phyloP scores from a whole-genome alignment of 1,140 invertebrate species.

The Eciton burchellii region DNA sequence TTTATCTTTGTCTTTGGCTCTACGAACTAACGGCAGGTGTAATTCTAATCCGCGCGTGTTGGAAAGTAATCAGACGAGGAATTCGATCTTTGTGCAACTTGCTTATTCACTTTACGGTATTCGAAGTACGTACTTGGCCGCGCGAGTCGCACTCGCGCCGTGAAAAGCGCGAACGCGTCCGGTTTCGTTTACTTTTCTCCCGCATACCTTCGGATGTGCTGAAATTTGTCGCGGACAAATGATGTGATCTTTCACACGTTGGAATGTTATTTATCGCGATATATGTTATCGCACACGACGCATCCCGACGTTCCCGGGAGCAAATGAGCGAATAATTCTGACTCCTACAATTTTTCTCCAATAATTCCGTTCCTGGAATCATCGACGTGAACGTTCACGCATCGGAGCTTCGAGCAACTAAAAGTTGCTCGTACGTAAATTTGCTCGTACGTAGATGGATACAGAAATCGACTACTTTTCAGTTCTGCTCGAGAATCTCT shows the following conservation, averaged over 20 bases:
- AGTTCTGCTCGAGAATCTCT: too few relatives aligned
- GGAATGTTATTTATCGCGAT: neutral
- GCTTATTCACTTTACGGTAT: conserved; percentile 71
- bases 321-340: too few relatives aligned
- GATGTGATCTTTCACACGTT: conserved; percentile 12
- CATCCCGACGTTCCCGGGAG: too few relatives aligned
- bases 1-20: conserved; percentile 25
- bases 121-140: conserved; percentile 38
- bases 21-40: conserved; percentile 46
- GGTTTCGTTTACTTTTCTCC: conserved; percentile 28
- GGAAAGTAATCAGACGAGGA: conserved; percentile 67
- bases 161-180: conserved; percentile 50
- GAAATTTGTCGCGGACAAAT: conserved; percentile 16
- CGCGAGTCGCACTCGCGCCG: conserved; percentile 52
- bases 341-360: too few relatives aligned
- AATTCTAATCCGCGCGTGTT: conserved; percentile 54
- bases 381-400: too few relatives aligned
- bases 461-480: too few relatives aligned
- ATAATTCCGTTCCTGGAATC: too few relatives aligned
- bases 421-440: too few relatives aligned
- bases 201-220: neutral
- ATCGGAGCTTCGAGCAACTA: too few relatives aligned
- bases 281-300: too few relatives aligned
- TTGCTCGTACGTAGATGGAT: too few relatives aligned
- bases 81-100: conserved; percentile 63